phyloP scores from a whole-genome alignment of 1,140 invertebrate genomes.

The Drosophila azteca region DNA sequence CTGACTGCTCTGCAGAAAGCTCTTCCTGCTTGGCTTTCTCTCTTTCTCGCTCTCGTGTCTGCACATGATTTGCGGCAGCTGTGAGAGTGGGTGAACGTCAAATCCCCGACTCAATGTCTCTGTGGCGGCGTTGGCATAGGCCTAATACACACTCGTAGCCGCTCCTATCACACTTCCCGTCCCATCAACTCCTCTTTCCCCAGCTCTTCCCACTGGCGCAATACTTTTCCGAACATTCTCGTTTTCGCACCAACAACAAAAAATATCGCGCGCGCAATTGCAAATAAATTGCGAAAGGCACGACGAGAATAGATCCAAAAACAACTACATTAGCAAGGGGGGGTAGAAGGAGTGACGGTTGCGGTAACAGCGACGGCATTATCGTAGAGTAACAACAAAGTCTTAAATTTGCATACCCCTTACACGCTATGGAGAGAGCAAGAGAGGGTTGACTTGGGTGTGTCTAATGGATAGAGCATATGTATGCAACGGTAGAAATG shows the following conservation, averaged over 20 bases:
- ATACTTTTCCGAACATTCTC: slow-evolving; percentile 42
- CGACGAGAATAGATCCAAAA: slow-evolving; percentile 41
- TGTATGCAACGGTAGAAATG: slow-evolving; percentile 2
- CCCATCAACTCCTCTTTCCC: slow-evolving; percentile 1
- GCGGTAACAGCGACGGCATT: no score
- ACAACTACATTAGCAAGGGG: slow-evolving; percentile 13
- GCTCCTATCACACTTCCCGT: not conserved
- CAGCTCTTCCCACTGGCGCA: slow-evolving; percentile 23
- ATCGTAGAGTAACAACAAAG: slow-evolving; percentile 25
- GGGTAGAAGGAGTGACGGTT: no score
- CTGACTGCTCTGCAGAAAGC: slow-evolving; percentile 65
- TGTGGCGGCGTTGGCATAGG: slow-evolving; percentile 7
- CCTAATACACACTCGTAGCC: slow-evolving; percentile 9
- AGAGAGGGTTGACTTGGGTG: slow-evolving; percentile 8
- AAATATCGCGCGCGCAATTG: slow-evolving; percentile 51
- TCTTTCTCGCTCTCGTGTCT: slow-evolving; percentile 36
- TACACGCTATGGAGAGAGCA: not conserved
- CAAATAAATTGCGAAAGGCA: slow-evolving; percentile 75
- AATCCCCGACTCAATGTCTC: not conserved
- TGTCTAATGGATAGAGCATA: slow-evolving; percentile 15
- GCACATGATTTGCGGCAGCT: slow-evolving; percentile 48
- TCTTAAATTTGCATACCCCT: slow-evolving; percentile 24
- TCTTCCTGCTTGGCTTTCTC: slow-evolving; percentile 62
- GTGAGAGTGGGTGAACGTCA: not conserved
- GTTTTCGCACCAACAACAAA: not conserved